Base-by-base conservation (phyloP, 2,113 vertebrate genomes). In the Aramus guarauna region DNA sequence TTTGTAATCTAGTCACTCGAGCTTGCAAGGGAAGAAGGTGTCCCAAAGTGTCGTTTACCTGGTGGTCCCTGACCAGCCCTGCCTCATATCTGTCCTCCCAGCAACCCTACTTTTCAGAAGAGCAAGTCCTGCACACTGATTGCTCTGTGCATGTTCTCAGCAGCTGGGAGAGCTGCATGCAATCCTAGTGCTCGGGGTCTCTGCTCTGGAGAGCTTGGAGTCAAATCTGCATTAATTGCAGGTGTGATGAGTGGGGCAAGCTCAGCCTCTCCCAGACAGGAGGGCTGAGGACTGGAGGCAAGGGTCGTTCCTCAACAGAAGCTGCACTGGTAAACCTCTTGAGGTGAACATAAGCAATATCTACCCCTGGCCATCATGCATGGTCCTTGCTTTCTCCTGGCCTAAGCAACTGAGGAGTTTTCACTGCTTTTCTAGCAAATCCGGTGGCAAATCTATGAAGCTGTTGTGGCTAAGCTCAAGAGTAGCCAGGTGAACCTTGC, bases 1-100 rank as follows among this genome's bases (percentile, higher is more conserved):
- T 96, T 94, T 96, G 78, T 96, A 94, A 94, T 94, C 78, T 94
- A 82, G 63, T 90, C 41, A 11, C 48, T 94, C 58, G 36, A 62
- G 47, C 72, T 95, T 91, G 93, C 58, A 80, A 48, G 84, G 36
- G 36, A 55, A 72, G 45, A 32, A 55, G 36, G 43, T 11, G 5
- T 95, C 91, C 76, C 79, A 66, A 59, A 78, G 89, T 84, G 74
- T 76, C 0, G 0, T 41, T 24, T 94, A 37, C 45, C 66, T 92
- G 50, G 47, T 1, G 0, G 80, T 80, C 39, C 41, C 60, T 82
- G 58, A 36, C 75, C 37, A 83, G 26, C 68, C 43, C 36, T 75
- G 12, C 45, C 20, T 92, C 20, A 4, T 9, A 23, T 10, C 3
- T 69, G 24, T 82, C 27, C 21, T 93, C 41, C 3, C 36, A 88